phyloP scores from a whole-genome alignment of 2,888 invertebrate genomes.

The Tridacna gigas region DNA sequence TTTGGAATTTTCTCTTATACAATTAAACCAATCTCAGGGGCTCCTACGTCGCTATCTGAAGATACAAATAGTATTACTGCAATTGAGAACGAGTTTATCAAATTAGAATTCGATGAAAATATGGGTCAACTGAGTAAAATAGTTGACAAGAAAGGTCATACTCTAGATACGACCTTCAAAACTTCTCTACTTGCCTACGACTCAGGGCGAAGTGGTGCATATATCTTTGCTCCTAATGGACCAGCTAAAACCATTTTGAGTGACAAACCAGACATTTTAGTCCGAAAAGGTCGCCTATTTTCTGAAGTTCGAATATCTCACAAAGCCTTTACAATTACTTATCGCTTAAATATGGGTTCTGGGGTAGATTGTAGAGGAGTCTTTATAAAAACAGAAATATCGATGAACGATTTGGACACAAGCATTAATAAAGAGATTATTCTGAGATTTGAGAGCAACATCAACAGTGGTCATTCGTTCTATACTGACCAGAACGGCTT shows the following conservation, averaged over 20 bases:
- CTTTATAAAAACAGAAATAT: slow-evolving; percentile 72
- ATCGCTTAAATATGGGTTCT: slow-evolving; percentile 71
- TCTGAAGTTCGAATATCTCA: slow-evolving; percentile 92
- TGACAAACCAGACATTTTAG: slow-evolving; percentile 88
- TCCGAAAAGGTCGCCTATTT: slow-evolving; percentile 93
- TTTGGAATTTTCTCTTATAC: slow-evolving; percentile 86
- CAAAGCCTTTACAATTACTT: slow-evolving; percentile 65
- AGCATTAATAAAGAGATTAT: slow-evolving; percentile 79
- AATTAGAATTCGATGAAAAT: slow-evolving; percentile 67
- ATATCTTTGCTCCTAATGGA: slow-evolving; percentile 81
- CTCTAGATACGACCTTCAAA: slow-evolving; percentile 87
- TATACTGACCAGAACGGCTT: slow-evolving; percentile 84
- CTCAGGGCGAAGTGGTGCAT: slow-evolving; percentile 86
- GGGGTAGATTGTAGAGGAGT: slow-evolving; percentile 69
- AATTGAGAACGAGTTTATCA: slow-evolving; percentile 72
- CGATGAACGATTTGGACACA: slow-evolving; percentile 63
- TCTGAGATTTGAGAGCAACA: slow-evolving; percentile 76
- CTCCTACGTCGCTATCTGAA: background rate
- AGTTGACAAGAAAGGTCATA: slow-evolving; percentile 90
- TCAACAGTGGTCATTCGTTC: slow-evolving; percentile 72
- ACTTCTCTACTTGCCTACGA: slow-evolving; percentile 92
- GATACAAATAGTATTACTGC: slow-evolving; percentile 38
- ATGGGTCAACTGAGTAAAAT: slow-evolving; percentile 88
- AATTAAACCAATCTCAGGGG: slow-evolving; percentile 4
- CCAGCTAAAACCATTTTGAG: slow-evolving; percentile 66